Conservation (phyloP, 2,888 invertebrate species). For the Timandra comae region DNA sequence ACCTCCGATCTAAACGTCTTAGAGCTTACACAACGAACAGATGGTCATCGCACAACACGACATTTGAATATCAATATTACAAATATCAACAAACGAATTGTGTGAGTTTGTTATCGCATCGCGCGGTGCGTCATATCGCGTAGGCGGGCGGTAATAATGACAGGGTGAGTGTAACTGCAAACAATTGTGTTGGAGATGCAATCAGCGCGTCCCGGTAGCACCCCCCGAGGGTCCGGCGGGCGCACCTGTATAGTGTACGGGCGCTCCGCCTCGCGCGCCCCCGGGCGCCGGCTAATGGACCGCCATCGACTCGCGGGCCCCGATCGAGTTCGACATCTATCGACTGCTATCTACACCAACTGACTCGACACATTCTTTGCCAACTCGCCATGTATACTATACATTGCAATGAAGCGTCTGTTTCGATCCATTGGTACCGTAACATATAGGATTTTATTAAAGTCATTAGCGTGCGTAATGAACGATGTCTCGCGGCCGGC, state of each 20-base stretch:
- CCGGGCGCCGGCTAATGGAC: conserved; percentile 43
- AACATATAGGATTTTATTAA: conserved; percentile 56
- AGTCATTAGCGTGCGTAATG: conserved; percentile 59
- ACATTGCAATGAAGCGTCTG: background rate
- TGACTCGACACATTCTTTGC: background rate
- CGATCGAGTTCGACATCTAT: conserved; percentile 22
- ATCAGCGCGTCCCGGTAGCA: conserved; percentile 48
- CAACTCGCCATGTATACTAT: conserved; percentile 27
- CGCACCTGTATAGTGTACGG: conserved; percentile 24
- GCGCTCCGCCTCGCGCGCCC: conserved; percentile 16
- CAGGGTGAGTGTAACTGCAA: conserved; percentile 29
- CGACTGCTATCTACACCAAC: conserved; percentile 9
- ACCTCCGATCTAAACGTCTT: too few relatives aligned
- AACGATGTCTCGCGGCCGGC: conserved; percentile 62
- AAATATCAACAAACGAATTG: background rate
- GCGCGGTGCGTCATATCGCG: too few relatives aligned
- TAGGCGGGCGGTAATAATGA: conserved; percentile 18
- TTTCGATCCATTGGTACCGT: conserved; percentile 20
- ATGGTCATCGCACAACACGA: conserved; percentile 1
- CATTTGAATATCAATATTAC: conserved; percentile 2
- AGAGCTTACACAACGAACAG: background rate
- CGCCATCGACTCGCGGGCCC: conserved; percentile 1
- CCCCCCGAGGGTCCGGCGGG: conserved; percentile 50
- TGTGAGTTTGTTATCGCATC: too few relatives aligned
- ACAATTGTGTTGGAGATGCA: conserved; percentile 34